Percentiles rank a stretch among this genome's conserved stretches.
Conservation (phyloP, 2,888 invertebrate genomes). For the Pyrochroa serraticornis region DNA sequence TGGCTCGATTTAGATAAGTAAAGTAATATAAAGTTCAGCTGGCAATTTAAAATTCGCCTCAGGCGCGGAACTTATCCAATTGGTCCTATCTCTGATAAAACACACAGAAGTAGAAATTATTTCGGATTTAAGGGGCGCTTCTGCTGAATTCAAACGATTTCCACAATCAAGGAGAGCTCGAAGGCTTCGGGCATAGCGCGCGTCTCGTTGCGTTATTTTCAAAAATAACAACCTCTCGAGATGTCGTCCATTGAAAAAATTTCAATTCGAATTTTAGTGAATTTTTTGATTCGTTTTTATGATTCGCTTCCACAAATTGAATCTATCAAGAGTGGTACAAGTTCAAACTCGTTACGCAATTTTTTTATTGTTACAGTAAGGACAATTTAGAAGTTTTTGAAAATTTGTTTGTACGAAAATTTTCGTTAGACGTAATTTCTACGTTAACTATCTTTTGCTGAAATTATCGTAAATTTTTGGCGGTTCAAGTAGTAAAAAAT, state of each 20-base stretch:
- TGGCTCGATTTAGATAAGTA: conserved; percentile 59
- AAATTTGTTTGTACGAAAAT: too few species aligned
- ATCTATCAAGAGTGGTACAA: too few species aligned
- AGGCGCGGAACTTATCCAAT: conserved; percentile 58
- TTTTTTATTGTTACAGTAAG: too few species aligned
- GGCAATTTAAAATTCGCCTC: conserved; percentile 59
- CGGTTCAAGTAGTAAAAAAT: too few species aligned
- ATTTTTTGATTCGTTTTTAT: too few species aligned
- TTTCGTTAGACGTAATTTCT: too few species aligned
- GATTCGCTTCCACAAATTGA: too few species aligned
- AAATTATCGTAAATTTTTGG: too few species aligned
- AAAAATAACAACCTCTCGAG: background rate
- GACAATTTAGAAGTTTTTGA: too few species aligned
- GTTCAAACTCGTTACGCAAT: too few species aligned
- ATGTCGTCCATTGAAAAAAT: too few species aligned
- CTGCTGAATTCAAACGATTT: conserved; percentile 42
- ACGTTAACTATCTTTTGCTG: too few species aligned
- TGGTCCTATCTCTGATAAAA: conserved; percentile 58
- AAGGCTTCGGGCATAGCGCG: background rate
- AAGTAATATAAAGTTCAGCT: conserved; percentile 58
- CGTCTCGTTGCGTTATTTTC: background rate
- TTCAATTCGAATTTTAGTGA: background rate
- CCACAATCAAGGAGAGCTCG: conserved; percentile 22
- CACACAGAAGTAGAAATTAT: conserved; percentile 55
- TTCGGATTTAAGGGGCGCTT: conserved; percentile 50